These are phyloP conservation scores for Linyphia triangularis DNA, from an alignment of 2,888 invertebrate species.

Conservation along the genomic window DNA sequence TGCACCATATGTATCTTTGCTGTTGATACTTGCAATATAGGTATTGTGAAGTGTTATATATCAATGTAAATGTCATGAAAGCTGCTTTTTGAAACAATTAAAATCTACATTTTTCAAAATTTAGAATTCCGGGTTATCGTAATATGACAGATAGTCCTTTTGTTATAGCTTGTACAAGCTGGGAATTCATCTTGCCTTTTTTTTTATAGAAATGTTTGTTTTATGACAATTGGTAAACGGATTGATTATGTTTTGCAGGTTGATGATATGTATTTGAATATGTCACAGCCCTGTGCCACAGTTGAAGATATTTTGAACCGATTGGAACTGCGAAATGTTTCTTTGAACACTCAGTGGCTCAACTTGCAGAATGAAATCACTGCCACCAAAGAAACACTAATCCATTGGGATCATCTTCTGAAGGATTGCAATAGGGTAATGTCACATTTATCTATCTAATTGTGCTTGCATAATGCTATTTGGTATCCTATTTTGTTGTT, in stretches of 20 bases:
- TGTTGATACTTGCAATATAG: too few relatives aligned
- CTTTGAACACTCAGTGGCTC: constrained; percentile 85
- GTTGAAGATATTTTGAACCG: constrained; percentile 86
- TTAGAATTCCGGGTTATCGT: too few relatives aligned
- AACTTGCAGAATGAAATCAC: constrained; percentile 85
- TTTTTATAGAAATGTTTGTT: too few relatives aligned
- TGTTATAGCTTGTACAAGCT: neutral
- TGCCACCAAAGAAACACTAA: constrained; percentile 81
- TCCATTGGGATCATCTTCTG: constrained; percentile 82
- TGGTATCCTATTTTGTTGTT: neutral
- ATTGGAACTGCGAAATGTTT: constrained; percentile 81
- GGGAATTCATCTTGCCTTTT: neutral
- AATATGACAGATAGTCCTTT: too few relatives aligned
- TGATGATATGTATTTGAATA: constrained; percentile 86
- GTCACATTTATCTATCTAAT: neutral
- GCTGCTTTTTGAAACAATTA: too few relatives aligned
- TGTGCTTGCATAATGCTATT: neutral
- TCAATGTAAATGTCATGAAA: too few relatives aligned
- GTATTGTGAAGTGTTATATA: too few relatives aligned
- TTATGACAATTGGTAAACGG: too few relatives aligned
- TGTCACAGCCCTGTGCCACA: constrained; percentile 84
- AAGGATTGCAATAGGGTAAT: constrained; percentile 85
- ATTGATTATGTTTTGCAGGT: constrained; percentile 82
- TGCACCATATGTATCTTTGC: too few relatives aligned
- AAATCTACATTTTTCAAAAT: too few relatives aligned